phyloP scores from a whole-genome alignment of 1,140 invertebrate species.

The Temnothorax longispinosus region DNA sequence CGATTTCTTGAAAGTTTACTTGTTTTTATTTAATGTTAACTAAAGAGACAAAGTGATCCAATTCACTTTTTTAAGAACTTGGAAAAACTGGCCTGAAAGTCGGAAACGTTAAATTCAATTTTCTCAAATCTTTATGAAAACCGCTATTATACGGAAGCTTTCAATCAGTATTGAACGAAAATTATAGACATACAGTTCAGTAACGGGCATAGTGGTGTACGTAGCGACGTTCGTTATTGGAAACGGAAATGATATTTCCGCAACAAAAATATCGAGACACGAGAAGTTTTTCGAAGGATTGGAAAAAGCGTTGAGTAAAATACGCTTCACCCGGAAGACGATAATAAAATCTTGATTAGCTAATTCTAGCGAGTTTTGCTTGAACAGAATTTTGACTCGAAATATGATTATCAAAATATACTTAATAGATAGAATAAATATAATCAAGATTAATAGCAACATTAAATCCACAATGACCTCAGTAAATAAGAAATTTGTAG shows the following conservation, averaged over 20 bases:
- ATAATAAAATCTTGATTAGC: neutral
- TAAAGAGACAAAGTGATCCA: neutral
- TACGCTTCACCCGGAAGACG: neutral
- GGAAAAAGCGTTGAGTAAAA: neutral
- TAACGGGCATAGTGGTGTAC: neutral
- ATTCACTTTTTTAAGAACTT: neutral
- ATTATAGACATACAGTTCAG: neutral
- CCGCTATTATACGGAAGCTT: neutral
- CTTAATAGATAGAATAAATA: neutral
- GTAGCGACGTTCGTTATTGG: neutral
- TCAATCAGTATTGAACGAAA: neutral
- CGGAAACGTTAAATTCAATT: neutral
- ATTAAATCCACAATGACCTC: neutral
- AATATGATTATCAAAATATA: neutral
- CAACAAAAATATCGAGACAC: neutral
- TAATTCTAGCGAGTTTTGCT: neutral
- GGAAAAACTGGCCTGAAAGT: neutral
- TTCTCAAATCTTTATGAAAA: neutral
- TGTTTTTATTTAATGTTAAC: neutral
- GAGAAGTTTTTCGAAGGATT: neutral
- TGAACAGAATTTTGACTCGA: neutral
- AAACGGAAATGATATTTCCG: conserved; percentile 19
- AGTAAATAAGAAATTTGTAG: neutral
- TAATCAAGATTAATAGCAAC: neutral
- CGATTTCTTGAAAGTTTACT: neutral